A percentile compares a stretch with the other conserved stretches of the same genome.
phyloP scores from a whole-genome alignment of 2,113 vertebrate genomes.

The Cheirogaleus medius region DNA sequence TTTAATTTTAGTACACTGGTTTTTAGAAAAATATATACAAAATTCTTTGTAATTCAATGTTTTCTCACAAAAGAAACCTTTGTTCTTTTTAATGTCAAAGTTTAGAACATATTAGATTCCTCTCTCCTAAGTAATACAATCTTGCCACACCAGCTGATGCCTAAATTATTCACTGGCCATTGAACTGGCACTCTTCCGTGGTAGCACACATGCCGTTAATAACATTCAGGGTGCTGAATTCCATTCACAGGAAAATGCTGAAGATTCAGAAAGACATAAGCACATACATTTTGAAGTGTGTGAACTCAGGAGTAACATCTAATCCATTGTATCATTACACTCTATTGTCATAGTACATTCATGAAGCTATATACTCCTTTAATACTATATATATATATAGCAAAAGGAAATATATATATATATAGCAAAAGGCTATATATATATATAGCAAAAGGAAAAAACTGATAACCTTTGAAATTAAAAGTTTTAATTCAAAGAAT shows the following conservation, averaged over 20 bases:
- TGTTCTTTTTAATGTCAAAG: slow-evolving; percentile 47
- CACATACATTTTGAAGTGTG: not conserved
- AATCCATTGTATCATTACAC: not conserved
- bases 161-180: slow-evolving; percentile 83
- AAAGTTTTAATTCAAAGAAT: not conserved
- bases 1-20: not conserved
- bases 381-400: not conserved
- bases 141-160: slow-evolving; percentile 70
- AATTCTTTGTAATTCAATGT: not conserved
- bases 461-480: not conserved
- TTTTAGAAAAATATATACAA: not conserved
- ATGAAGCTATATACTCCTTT: not conserved
- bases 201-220: slow-evolving; percentile 48
- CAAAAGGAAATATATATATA: not conserved
- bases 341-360: not conserved
- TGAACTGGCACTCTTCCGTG: slow-evolving; percentile 50
- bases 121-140: slow-evolving; percentile 76
- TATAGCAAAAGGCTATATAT: no score
- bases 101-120: slow-evolving; percentile 47
- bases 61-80: slow-evolving; percentile 7
- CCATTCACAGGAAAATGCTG: slow-evolving; percentile 59
- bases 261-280: slow-evolving; percentile 42
- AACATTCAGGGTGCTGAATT: slow-evolving; percentile 18
- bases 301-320: not conserved
- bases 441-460: not conserved